Conservation (phyloP, 2,888 invertebrate species). For the Neuroscelio doddi region DNA sequence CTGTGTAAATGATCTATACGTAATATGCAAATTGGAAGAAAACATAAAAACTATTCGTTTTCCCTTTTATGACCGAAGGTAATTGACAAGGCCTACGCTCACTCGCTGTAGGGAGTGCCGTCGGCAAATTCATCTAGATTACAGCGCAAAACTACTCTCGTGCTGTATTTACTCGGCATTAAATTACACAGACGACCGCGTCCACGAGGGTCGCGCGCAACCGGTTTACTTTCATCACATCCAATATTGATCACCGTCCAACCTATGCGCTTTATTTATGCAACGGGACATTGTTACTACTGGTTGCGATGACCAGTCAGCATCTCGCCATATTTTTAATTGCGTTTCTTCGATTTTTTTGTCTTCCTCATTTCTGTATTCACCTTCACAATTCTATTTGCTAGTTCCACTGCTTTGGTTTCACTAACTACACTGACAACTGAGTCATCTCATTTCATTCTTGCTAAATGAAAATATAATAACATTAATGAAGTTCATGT, state of each 20-base stretch:
- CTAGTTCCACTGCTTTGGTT: neutral
- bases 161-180: conserved; percentile 67
- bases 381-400: too few relatives aligned
- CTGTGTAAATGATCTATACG: conserved; percentile 15
- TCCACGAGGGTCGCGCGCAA: conserved; percentile 57
- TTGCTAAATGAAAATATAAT: too few relatives aligned
- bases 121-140: conserved; percentile 65
- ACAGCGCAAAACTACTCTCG: conserved; percentile 62
- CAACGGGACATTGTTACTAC: conserved; percentile 56
- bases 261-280: conserved; percentile 61
- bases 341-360: conserved; percentile 12
- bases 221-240: conserved; percentile 68
- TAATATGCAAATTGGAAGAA: conserved; percentile 17
- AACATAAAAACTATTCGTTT: conserved; percentile 16
- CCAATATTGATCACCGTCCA: conserved; percentile 66
- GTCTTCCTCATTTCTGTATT: conserved; percentile 13
- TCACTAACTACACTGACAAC: too few relatives aligned
- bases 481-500: too few relatives aligned
- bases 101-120: conserved; percentile 51
- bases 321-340: conserved; percentile 28
- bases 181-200: conserved; percentile 66
- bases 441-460: too few relatives aligned
- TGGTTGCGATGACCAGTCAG: conserved; percentile 41
- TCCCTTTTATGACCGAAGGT: conserved; percentile 39
- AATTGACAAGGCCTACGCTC: conserved; percentile 48